A percentile compares a stretch with the other conserved stretches of the same genome.
These are phyloP conservation scores for Drosophila recens DNA, from an alignment of 2,888 invertebrate species.

Conservation along the genomic window DNA sequence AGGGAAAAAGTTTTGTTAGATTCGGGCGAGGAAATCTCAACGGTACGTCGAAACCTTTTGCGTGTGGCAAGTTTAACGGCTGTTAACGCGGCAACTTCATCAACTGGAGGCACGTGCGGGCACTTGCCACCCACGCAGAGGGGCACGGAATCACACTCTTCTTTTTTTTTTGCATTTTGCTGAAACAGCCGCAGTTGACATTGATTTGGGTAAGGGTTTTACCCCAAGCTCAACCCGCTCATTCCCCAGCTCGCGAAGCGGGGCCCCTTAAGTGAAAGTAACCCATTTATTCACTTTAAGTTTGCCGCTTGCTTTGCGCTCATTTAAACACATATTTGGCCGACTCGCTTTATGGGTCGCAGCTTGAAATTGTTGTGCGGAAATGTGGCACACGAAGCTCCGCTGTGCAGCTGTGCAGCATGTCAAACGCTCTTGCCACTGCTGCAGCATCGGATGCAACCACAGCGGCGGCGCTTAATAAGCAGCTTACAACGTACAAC, in stretches of 20 bases:
- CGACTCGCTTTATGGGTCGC: conserved; percentile 46
- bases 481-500: conserved; percentile 77
- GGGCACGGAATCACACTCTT: neutral
- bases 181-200: conserved; percentile 62
- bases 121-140: conserved; percentile 11
- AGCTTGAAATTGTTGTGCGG: conserved; percentile 38
- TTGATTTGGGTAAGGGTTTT: conserved; percentile 69
- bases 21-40: conserved; percentile 47
- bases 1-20: conserved; percentile 52
- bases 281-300: conserved; percentile 77
- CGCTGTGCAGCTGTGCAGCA: conserved; percentile 38
- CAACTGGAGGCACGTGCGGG: conserved; percentile 64
- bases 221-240: neutral
- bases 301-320: conserved; percentile 47
- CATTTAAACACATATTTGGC: conserved; percentile 39
- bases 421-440: conserved; percentile 44
- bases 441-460: conserved; percentile 25
- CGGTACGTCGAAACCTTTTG: conserved; percentile 68
- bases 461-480: conserved; percentile 65
- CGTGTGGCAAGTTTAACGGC: conserved; percentile 70
- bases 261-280: conserved; percentile 56
- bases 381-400: conserved; percentile 51
- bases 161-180: neutral
- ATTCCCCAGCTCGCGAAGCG: neutral
- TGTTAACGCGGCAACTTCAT: conserved; percentile 76